Conservation (phyloP, 2,888 invertebrate species). For the Papilio demoleus region DNA sequence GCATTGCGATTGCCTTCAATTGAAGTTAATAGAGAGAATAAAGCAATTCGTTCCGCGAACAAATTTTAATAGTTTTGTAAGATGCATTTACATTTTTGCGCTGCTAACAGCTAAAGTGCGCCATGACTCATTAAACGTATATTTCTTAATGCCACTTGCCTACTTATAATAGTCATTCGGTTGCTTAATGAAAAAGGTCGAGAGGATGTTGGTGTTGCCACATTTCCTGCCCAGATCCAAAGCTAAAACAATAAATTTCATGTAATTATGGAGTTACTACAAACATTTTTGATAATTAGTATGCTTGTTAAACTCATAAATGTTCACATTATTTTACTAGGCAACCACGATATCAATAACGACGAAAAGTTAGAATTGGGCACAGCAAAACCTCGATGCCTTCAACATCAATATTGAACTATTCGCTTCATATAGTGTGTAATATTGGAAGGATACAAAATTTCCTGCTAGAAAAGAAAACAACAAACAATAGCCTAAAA, state of each 20-base stretch:
- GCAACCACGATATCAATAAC: neutral
- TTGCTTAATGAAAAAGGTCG: constrained; percentile 37
- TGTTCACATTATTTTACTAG: neutral
- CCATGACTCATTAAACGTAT: constrained; percentile 35
- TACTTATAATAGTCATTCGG: constrained; percentile 32
- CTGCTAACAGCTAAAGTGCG: constrained; percentile 18
- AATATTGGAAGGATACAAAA: too few relatives aligned
- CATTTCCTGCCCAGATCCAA: constrained; percentile 20
- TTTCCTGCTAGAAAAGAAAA: too few relatives aligned
- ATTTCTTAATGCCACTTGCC: constrained; percentile 37
- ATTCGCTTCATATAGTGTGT: too few relatives aligned
- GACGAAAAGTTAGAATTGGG: neutral
- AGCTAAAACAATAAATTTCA: constrained; percentile 20
- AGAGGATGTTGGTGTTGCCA: constrained; percentile 34
- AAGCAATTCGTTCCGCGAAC: constrained; percentile 36
- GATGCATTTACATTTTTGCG: constrained; percentile 37
- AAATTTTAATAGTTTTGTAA: constrained; percentile 34
- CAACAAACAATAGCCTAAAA: too few relatives aligned
- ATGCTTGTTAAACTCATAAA: neutral
- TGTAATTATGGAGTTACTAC: constrained; percentile 5
- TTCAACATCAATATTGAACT: too few relatives aligned
- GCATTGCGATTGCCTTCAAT: constrained; percentile 17
- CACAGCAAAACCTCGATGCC: too few relatives aligned
- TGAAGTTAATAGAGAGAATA: constrained; percentile 17
- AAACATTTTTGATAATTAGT: constrained; percentile 6